These are phyloP conservation scores for Oncorhynchus tshawytscha DNA, from an alignment of 2,113 vertebrate genomes.

Conservation along the genomic window DNA sequence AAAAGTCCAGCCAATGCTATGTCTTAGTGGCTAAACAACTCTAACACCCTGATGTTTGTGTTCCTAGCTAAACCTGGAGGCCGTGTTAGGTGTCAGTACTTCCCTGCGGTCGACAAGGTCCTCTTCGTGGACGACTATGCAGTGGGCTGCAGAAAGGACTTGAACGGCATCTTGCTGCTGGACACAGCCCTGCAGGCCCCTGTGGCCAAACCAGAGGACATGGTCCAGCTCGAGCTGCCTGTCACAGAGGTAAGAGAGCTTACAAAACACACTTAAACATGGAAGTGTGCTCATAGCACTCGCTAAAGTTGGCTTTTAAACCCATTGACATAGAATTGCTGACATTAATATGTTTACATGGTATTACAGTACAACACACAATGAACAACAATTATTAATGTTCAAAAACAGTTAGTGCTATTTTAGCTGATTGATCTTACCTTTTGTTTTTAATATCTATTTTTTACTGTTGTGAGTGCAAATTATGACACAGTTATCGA, in stretches of 20 bases:
- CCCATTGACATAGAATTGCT: too few relatives aligned
- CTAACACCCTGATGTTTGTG: neutral
- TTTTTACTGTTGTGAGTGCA: neutral
- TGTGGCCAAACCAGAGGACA: slow-evolving; percentile 93
- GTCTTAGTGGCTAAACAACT: neutral
- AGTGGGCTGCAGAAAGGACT: slow-evolving; percentile 97
- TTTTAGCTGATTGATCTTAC: too few relatives aligned
- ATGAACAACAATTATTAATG: too few relatives aligned
- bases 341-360: too few relatives aligned
- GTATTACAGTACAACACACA: too few relatives aligned
- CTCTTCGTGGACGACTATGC: slow-evolving; percentile 98
- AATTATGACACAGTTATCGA: neutral
- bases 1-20: neutral
- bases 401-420: too few relatives aligned
- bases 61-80: slow-evolving; percentile 89
- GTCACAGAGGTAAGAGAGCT: slow-evolving; percentile 93
- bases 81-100: slow-evolving; percentile 96
- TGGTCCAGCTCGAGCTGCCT: slow-evolving; percentile 95
- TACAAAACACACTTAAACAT: too few relatives aligned
- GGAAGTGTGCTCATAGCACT: too few relatives aligned
- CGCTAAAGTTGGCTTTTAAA: too few relatives aligned
- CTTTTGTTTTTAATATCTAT: too few relatives aligned
- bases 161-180: slow-evolving; percentile 96
- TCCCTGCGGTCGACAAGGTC: slow-evolving; percentile 98
- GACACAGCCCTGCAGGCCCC: slow-evolving; percentile 97